These are phyloP conservation scores for Daphoenositta chrysoptera DNA, from an alignment of 2,113 vertebrate species.

Conservation along the genomic window DNA sequence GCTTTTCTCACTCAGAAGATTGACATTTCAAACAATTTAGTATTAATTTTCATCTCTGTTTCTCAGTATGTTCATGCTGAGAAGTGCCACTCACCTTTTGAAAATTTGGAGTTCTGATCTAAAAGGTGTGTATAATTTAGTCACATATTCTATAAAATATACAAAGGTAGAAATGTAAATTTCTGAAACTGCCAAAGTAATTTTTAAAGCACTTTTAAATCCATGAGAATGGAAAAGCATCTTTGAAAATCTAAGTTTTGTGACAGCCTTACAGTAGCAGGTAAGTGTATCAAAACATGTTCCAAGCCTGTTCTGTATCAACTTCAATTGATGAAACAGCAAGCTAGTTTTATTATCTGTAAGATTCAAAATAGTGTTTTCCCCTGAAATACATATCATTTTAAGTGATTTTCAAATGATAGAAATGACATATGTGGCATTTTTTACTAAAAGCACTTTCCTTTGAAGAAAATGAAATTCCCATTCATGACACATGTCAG, in stretches of 20 bases:
- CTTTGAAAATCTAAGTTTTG: conserved; percentile 16
- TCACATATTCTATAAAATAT: not conserved
- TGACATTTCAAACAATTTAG: conserved; percentile 18
- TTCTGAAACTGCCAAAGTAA: not conserved
- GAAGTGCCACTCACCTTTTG: not conserved
- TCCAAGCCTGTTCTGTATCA: not conserved
- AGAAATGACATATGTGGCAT: not conserved
- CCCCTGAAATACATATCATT: not conserved
- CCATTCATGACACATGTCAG: not conserved
- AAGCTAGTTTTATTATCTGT: not conserved
- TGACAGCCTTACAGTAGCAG: not conserved
- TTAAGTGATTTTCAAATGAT: not conserved
- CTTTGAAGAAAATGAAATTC: not conserved
- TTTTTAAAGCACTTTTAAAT: conserved; percentile 13
- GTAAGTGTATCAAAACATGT: not conserved
- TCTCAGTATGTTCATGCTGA: not conserved
- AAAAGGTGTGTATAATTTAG: not conserved
- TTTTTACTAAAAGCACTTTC: not conserved
- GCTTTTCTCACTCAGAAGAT: not conserved
- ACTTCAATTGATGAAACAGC: not conserved
- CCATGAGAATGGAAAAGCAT: not conserved
- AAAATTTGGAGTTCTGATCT: not conserved
- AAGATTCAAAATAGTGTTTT: not conserved
- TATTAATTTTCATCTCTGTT: conserved; percentile 42
- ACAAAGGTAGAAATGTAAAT: not conserved